Base-by-base conservation (phyloP, 2,797 vertebrate species). In the Pipistrellus pygmaeus region DNA sequence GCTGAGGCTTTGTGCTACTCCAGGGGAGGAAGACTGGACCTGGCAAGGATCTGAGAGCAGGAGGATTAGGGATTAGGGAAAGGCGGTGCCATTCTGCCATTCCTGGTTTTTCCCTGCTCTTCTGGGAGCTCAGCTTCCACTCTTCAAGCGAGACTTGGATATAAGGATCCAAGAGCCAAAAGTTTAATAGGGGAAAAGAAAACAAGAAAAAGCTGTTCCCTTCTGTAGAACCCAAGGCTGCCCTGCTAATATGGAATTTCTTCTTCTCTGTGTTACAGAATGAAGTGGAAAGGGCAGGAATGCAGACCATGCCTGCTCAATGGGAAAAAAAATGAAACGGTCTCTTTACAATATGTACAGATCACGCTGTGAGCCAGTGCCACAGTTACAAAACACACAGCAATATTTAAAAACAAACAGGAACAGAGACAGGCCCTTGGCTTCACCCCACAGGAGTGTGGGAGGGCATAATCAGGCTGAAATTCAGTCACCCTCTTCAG, bases 311-410 rank as follows among this genome's bases (percentile, higher is more conserved):
- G 32, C 78, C 88, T 10, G 68, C 93, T 87, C 68, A 60, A 8
- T 0, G 94, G 96, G 83, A 44, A 44, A 98, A 97, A 97, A 98
- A 98, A 96, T 96, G 97, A 97, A 97, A 97, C 77, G 41, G 94
- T 95, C 98, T 98, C 98, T 98, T 98, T 98, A 98, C 98, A 98
- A 87, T 98, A 98, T 98, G 96, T 98, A 98, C 98, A 98, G 95
- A 98, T 95, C 96, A 96, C 95, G 95, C 97, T 93, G 95, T 92
- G 96, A 97, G 93, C 94, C 85, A 14, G 96, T 73, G 95, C 96
- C 96, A 93, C 25, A 38, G 96, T 96, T 92, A 98, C 75, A 69
- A 97, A 97, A 95, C 91, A 60, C 96, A 97, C 96, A 95, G 90
- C 88, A 62, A 69, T 93, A 95, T 90, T 96, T 92, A 86, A 90